Percentiles rank a stretch among this genome's conserved stretches.
Conservation (phyloP, 2,797 vertebrate genomes). For the Enteromius treurensis region DNA sequence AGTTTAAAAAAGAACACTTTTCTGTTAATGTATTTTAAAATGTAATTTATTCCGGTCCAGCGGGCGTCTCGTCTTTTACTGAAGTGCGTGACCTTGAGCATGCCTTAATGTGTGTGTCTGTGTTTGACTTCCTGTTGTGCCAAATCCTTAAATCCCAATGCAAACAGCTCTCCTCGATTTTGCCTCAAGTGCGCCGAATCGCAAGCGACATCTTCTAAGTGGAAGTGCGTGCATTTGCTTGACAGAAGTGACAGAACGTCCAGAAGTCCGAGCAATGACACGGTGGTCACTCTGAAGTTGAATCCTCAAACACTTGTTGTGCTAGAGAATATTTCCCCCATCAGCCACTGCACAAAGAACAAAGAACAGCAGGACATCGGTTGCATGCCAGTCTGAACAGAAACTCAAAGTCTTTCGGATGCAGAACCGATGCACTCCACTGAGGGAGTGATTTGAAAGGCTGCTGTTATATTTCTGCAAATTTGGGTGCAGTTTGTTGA, state of each 20-base stretch:
- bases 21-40: background rate
- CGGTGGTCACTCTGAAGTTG: background rate
- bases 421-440: conserved; percentile 35
- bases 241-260: conserved; percentile 36
- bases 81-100: conserved; percentile 7
- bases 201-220: conserved; percentile 25
- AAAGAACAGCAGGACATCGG: conserved; percentile 35
- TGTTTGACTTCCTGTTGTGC: conserved; percentile 36
- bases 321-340: conserved; percentile 26
- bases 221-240: conserved; percentile 25
- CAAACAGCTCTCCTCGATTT: conserved; percentile 40
- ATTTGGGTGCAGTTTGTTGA: conserved; percentile 44
- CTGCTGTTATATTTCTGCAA: conserved; percentile 39
- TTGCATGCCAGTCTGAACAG: conserved; percentile 25
- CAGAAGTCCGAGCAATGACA: conserved; percentile 35
- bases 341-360: conserved; percentile 9
- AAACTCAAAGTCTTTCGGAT: conserved; percentile 39
- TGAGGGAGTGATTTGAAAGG: conserved; percentile 44
- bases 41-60: background rate
- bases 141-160: conserved; percentile 43
- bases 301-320: conserved; percentile 42
- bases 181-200: conserved; percentile 32
- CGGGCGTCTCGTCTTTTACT: background rate
- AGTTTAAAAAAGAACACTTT: background rate
- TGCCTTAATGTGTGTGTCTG: conserved; percentile 7